Conservation (phyloP, 2,888 invertebrate genomes). For the Andrena flavipes region DNA sequence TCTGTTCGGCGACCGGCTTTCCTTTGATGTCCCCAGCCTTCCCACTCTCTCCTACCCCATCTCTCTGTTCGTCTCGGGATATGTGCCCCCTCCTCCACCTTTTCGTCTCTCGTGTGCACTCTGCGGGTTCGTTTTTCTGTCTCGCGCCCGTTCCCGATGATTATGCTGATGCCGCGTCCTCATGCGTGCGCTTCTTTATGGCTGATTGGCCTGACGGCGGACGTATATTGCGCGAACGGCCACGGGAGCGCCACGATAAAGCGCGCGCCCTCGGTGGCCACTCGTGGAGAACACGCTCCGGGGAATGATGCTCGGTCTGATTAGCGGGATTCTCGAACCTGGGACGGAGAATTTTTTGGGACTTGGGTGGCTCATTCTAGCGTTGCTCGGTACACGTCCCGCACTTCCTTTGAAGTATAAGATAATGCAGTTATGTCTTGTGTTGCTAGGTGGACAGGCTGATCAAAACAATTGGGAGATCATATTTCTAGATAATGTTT, state of each 20-base stretch:
- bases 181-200: slow-evolving; percentile 63
- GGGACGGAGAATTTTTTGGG: not conserved
- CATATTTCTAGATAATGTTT: not conserved
- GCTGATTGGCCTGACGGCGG: slow-evolving; percentile 62
- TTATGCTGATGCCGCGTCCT: slow-evolving; percentile 70
- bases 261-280: slow-evolving; percentile 39
- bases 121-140: slow-evolving; percentile 25
- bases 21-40: slow-evolving; percentile 42
- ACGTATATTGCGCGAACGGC: slow-evolving; percentile 62
- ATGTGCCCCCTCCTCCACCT: slow-evolving; percentile 5
- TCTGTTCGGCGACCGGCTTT: slow-evolving; percentile 18
- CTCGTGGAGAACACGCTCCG: not conserved
- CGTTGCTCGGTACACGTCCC: not conserved
- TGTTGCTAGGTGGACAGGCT: not conserved
- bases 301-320: not conserved
- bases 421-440: not conserved
- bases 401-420: not conserved
- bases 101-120: not conserved
- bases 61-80: slow-evolving; percentile 25
- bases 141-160: slow-evolving; percentile 67
- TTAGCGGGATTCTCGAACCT: not conserved
- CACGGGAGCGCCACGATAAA: slow-evolving; percentile 51
- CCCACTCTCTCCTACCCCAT: slow-evolving; percentile 4
- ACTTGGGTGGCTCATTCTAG: not conserved
- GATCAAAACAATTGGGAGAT: not conserved